Evolutionary conservation across 2,888 invertebrate genomes (phyloP), one percentile per base, ranked within the genome.

Genomic region (Macrophya annulata): DNA sequence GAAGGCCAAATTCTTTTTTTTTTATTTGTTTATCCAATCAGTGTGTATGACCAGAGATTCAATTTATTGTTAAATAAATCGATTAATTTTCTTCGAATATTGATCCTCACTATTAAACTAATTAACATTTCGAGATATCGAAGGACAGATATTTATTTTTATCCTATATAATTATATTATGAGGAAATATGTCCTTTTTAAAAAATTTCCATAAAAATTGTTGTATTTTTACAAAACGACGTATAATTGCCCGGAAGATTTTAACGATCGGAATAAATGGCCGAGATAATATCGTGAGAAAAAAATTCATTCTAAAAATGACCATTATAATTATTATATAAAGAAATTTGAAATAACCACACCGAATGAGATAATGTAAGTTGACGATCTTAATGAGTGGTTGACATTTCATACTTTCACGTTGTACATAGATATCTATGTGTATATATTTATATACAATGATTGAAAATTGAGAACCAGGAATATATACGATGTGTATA

Each of bases 361-460:
- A n/a, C 12, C 48, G 76, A 76, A 76, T 12, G 25, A 48, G 8
- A 25, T 15, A 51, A 48, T 25, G 17, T 15, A 76, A 25, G 48
- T 48, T 8, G n/a, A 25, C 17, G 21, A 76, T 48, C 45, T 21
- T 48, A 76, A 76, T 15, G 8, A 76, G 48, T 31, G 48, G 45
- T 48, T 12, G 76, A 76, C 76, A 76, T 76, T 76, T 76, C 48
- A 76, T 48, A 76, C 76, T 76, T 76, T 76, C 76, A 76, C 76
- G 48, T 68, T 68, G n/a, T 71, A 62, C 21, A 62, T 10, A 25
- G 1, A 25, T 4, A 21, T 59, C 21, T 21, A 62, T 3, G 5
- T 25, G 9, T 6, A 21, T 59, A 59, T 21, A 62, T 3, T 21
- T 25, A n/a, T 6, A n/a, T 71, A n/a, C 17, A 1, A n/a, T 6